These are phyloP conservation scores for Dissostichus mawsoni DNA, from an alignment of 2,113 vertebrate genomes.

Conservation along the genomic window DNA sequence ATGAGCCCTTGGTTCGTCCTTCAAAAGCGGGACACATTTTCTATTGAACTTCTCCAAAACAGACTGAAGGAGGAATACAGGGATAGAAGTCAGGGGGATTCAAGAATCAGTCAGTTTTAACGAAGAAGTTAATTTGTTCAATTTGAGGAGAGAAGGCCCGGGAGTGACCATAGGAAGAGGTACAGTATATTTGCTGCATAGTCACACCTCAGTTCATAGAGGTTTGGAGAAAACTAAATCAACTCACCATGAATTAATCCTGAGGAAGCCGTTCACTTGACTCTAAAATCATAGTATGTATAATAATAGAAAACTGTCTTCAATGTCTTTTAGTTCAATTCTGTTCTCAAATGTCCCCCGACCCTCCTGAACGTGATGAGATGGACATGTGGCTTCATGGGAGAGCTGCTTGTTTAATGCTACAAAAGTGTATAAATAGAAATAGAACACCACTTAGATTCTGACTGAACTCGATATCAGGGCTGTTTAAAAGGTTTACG, in stretches of 20 bases:
- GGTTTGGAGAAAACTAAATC: background rate
- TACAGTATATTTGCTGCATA: background rate
- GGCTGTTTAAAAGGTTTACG: background rate
- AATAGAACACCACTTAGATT: background rate
- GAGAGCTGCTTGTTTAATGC: constrained; percentile 1
- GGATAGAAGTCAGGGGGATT: background rate
- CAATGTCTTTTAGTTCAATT: too few species aligned
- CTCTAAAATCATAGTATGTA: constrained; percentile 1
- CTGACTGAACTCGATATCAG: background rate
- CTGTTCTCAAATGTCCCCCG: background rate
- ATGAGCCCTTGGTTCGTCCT: constrained; percentile 23
- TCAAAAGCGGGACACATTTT: constrained; percentile 8
- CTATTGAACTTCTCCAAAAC: background rate
- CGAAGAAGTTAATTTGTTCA: background rate
- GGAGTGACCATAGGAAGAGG: constrained; percentile 28
- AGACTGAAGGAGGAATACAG: constrained; percentile 1
- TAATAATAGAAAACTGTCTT: background rate
- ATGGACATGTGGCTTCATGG: background rate
- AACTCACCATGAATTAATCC: constrained; percentile 14
- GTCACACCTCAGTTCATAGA: background rate
- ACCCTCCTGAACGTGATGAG: constrained; percentile 4
- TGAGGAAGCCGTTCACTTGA: constrained; percentile 17
- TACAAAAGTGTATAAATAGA: background rate
- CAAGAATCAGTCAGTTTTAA: background rate
- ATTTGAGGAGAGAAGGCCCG: background rate